Percentiles rank a stretch among this genome's conserved stretches.
phyloP scores from a whole-genome alignment of 2,888 invertebrate genomes.

The Torymus auratus region DNA sequence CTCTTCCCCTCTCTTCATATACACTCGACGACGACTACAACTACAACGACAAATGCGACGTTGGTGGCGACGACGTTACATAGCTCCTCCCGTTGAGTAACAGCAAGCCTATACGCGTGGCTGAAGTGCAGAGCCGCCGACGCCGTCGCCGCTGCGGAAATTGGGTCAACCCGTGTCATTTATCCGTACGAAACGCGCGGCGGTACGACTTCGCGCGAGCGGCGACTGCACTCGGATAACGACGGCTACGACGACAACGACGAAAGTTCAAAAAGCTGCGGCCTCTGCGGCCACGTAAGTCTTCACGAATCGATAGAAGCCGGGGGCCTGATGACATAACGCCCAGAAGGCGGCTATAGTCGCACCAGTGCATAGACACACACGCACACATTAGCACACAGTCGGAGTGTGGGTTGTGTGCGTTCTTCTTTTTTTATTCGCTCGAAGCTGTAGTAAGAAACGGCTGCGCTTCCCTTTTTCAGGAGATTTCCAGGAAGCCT shows the following conservation, averaged over 20 bases:
- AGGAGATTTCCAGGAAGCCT: conserved; percentile 56
- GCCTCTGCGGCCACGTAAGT: conserved; percentile 64
- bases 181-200: conserved; percentile 32
- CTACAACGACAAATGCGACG: no score
- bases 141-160: conserved; percentile 18
- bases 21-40: no score
- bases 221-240: not conserved
- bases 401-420: no score
- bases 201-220: conserved; percentile 43
- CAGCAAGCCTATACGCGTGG: conserved; percentile 8
- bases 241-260: conserved; percentile 16
- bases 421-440: not conserved
- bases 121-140: not conserved
- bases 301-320: conserved; percentile 76
- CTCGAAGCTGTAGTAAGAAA: conserved; percentile 44
- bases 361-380: not conserved
- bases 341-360: conserved; percentile 10
- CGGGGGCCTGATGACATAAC: conserved; percentile 61
- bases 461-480: conserved; percentile 62
- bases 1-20: no score
- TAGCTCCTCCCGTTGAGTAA: conserved; percentile 8
- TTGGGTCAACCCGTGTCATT: conserved; percentile 51
- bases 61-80: not conserved
- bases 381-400: no score
- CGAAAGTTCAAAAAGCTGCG: conserved; percentile 64